Conservation (phyloP, 2,888 invertebrate genomes). For the Monochamus alternatus region DNA sequence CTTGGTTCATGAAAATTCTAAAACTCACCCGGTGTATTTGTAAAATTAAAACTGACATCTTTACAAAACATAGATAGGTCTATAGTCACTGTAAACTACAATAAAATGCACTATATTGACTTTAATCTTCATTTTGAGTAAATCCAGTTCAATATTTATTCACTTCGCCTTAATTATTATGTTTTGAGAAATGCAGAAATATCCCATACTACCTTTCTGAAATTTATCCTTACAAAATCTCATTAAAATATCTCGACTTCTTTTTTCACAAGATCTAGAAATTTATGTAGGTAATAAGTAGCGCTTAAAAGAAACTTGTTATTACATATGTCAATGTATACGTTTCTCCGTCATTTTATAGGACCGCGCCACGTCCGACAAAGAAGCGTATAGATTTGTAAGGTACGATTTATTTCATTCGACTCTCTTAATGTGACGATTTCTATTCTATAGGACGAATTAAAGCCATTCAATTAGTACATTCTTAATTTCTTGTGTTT, state of each 20-base stretch:
- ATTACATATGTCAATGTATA: slow-evolving; percentile 53
- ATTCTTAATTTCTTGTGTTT: slow-evolving; percentile 65
- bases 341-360: slow-evolving; percentile 48
- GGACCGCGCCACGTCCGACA: slow-evolving; percentile 41
- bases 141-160: too few species aligned
- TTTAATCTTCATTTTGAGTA: too few species aligned
- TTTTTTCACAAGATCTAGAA: slow-evolving; percentile 59
- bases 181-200: background rate
- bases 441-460: slow-evolving; percentile 66
- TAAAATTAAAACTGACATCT: too few species aligned
- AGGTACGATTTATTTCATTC: slow-evolving; percentile 60
- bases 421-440: slow-evolving; percentile 66
- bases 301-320: slow-evolving; percentile 59
- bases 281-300: slow-evolving; percentile 63
- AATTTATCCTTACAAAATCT: slow-evolving; percentile 55
- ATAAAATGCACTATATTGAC: too few species aligned
- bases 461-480: slow-evolving; percentile 67
- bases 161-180: too few species aligned
- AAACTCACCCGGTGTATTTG: too few species aligned
- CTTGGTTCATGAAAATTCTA: too few species aligned
- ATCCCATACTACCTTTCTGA: slow-evolving; percentile 53
- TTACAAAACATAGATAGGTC: too few species aligned
- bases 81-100: too few species aligned
- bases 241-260: slow-evolving; percentile 60
- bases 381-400: slow-evolving; percentile 48